Conservation (phyloP, 2,888 invertebrate genomes). For the Eupithecia subumbrata region DNA sequence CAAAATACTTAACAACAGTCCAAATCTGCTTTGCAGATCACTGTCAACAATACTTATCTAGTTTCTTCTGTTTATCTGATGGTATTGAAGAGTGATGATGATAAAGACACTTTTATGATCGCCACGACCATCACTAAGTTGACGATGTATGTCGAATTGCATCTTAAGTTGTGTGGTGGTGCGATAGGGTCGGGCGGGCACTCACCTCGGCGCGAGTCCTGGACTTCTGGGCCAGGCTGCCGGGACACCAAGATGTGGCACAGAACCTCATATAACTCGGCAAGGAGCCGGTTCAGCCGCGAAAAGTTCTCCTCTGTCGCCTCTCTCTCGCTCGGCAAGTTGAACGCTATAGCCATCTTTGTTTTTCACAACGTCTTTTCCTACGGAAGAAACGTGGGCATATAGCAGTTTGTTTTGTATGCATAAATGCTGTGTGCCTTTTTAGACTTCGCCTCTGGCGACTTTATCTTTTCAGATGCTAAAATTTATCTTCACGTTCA, state of each 20-base stretch:
- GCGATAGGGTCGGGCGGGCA: conserved; percentile 79
- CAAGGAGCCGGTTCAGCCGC: conserved; percentile 82
- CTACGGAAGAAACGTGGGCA: conserved; percentile 78
- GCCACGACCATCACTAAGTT: conserved; percentile 82
- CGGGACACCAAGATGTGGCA: conserved; percentile 83
- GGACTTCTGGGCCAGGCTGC: conserved; percentile 78
- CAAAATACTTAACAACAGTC: conserved; percentile 81
- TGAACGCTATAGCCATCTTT: conserved; percentile 85
- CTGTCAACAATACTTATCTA: conserved; percentile 80
- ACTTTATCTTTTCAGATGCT: conserved; percentile 44
- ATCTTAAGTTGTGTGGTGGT: conserved; percentile 84
- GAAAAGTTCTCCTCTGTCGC: conserved; percentile 83
- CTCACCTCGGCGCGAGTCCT: conserved; percentile 81
- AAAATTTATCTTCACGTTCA: conserved; percentile 28
- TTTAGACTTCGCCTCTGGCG: conserved; percentile 54
- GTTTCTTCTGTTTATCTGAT: conserved; percentile 79
- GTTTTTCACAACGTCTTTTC: conserved; percentile 62
- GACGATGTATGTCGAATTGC: conserved; percentile 84
- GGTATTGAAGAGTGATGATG: conserved; percentile 81
- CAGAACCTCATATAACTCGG: conserved; percentile 83
- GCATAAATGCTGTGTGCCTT: conserved; percentile 73
- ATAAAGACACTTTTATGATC: conserved; percentile 80
- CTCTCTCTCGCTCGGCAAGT: conserved; percentile 83
- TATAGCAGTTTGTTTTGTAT: conserved; percentile 75
- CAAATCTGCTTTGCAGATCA: conserved; percentile 82